These are phyloP conservation scores for Sinohyriopsis cumingii DNA, from an alignment of 2,888 invertebrate genomes.

Conservation along the genomic window DNA sequence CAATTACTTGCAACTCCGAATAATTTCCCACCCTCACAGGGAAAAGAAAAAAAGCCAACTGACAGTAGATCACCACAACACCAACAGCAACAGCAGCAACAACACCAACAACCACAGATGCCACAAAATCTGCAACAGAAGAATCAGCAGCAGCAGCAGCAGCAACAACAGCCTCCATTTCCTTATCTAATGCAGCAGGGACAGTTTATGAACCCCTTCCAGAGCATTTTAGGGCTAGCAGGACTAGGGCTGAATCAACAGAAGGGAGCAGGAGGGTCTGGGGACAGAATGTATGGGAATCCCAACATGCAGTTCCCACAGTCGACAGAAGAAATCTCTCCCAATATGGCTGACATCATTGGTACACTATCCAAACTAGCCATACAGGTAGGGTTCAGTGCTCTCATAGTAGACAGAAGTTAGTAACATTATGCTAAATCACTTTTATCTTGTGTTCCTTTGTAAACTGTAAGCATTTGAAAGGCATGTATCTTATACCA, in stretches of 20 bases:
- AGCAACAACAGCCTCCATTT: conserved; percentile 8
- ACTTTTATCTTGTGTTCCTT: not conserved
- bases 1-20: no score
- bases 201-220: conserved; percentile 32
- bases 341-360: conserved; percentile 43
- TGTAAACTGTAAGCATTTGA: not conserved
- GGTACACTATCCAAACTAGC: conserved; percentile 49
- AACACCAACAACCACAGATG: conserved; percentile 58
- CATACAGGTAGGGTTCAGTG: conserved; percentile 41
- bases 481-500: not conserved
- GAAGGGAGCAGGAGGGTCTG: conserved; percentile 31
- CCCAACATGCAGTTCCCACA: conserved; percentile 23
- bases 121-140: conserved; percentile 19
- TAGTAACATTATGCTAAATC: not conserved
- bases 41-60: no score
- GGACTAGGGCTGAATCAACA: conserved; percentile 22
- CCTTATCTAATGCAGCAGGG: conserved; percentile 8
- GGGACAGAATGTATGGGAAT: conserved; percentile 30
- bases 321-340: conserved; percentile 35
- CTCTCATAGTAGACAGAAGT: not conserved
- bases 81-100: conserved; percentile 52
- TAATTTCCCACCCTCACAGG: no score
- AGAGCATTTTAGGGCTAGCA: conserved; percentile 23
- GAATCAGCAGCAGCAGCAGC: not conserved
- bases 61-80: conserved; percentile 32